Conservation (phyloP, 2,113 vertebrate species). For the Seriola quinqueradiata region DNA sequence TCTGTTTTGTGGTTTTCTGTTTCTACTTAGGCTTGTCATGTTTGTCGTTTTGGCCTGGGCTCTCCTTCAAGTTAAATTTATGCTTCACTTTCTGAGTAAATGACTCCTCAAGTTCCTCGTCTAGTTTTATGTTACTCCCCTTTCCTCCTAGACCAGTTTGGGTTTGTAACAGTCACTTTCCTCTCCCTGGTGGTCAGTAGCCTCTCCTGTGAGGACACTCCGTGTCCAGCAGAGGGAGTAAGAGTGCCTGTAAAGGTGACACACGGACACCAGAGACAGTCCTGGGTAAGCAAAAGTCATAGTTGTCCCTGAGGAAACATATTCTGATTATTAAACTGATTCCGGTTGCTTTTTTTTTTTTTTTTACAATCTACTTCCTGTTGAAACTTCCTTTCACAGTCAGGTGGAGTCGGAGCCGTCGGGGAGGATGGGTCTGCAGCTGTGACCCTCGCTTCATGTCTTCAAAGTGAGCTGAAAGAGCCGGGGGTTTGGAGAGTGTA, state of each 20-base stretch:
- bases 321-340: neutral
- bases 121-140: too few relatives aligned
- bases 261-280: neutral
- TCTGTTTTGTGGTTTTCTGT: too few relatives aligned
- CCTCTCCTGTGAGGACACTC: constrained; percentile 22
- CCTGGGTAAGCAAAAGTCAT: neutral
- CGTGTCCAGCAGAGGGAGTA: constrained; percentile 73
- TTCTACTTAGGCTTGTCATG: too few relatives aligned
- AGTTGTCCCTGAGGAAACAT: neutral
- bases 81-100: too few relatives aligned
- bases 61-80: too few relatives aligned
- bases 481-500: too few relatives aligned
- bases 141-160: too few relatives aligned
- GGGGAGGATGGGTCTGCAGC: neutral
- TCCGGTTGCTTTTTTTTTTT: neutral
- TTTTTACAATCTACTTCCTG: neutral
- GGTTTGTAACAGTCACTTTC: neutral
- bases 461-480: too few relatives aligned
- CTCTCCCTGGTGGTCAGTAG: neutral
- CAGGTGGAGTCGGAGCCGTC: neutral
- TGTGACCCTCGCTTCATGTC: neutral
- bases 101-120: too few relatives aligned
- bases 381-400: neutral
- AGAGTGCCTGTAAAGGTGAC: neutral
- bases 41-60: too few relatives aligned